A percentile compares a stretch with the other conserved stretches of the same genome.
Conservation (phyloP, 1,140 invertebrate genomes). For the Tribolium madens region DNA sequence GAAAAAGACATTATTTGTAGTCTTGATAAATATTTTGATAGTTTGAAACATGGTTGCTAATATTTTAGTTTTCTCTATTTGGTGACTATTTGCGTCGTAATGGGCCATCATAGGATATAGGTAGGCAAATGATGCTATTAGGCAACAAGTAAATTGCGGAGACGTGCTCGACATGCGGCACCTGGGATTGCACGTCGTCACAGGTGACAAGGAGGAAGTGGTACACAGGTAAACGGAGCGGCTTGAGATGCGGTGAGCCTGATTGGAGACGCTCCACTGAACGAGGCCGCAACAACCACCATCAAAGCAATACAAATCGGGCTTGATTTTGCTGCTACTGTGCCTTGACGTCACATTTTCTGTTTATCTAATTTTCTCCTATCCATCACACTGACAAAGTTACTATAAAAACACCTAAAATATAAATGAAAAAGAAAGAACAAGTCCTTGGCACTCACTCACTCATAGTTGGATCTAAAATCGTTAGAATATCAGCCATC, state of each 20-base stretch:
- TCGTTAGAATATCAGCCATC: conserved; percentile 19
- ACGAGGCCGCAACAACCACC: conserved; percentile 31
- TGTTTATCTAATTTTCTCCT: background rate
- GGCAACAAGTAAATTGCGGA: conserved; percentile 50
- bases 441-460: too few relatives aligned
- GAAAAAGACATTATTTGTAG: too few relatives aligned
- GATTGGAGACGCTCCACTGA: conserved; percentile 32
- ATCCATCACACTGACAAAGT: background rate
- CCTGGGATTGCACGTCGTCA: conserved; percentile 47
- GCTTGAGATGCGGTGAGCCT: conserved; percentile 31
- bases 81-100: background rate
- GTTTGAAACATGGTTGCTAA: too few relatives aligned
- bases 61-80: too few relatives aligned
- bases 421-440: too few relatives aligned
- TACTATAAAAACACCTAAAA: too few relatives aligned
- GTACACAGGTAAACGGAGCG: conserved; percentile 33
- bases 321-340: background rate
- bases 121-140: conserved; percentile 46
- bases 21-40: too few relatives aligned
- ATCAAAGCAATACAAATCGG: conserved; percentile 21
- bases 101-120: conserved; percentile 40
- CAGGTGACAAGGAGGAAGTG: conserved; percentile 37
- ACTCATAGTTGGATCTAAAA: background rate
- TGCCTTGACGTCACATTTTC: background rate
- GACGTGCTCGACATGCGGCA: conserved; percentile 52